Base-by-base conservation (phyloP, 2,888 invertebrate genomes). In the Ormyrus labotus region DNA sequence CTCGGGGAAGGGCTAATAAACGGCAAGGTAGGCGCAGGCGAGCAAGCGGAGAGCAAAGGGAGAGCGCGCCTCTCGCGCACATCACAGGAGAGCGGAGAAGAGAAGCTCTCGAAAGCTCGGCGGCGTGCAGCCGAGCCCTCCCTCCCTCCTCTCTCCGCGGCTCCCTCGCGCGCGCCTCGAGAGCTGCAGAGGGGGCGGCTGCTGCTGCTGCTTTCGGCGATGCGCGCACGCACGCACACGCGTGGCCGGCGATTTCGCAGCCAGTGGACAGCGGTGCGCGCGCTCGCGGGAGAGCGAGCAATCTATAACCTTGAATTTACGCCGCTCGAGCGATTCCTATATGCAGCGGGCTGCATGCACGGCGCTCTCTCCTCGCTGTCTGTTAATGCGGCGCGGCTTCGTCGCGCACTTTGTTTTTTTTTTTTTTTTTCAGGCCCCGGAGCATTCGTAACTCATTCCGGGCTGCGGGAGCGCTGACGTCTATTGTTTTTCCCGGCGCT, bases 261-360 rank as follows among this genome's bases (percentile, higher is more conserved):
- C 65, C 74, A 74, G 19, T 74, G 74, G 65, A 19, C 53, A 8
- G 7, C 2, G 34, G 19, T 7, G 45, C 13, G 61, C 13, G 61
- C 68, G 34, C 60, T 45, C 34, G 58, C 34, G 53, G 60, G 34
- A 47, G n/a, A 34, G 19, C 47, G 51, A 10, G 11, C 67, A 75
- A 68, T 75, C 74, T 60, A 51, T 65, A 74, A 65, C 65, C 73
- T 74, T 57, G 73, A 74, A 74, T 74, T 65, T 65, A 65, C 65
- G 65, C 13, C 34, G 34, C 34, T 34, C 34, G 34, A 34, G 34
- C 34, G 34, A 34, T 34, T 34, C 34, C 34, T 34, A 2, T 2
- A 2, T 2, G 4, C 34, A 34, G 3, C 34, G 34, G 34, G 19
- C 19, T 19, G 19, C 34, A 34, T 3, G 34, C 34, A 3, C 2